These are phyloP conservation scores for Cephonodes hylas DNA, from an alignment of 2,888 invertebrate species.

Conservation along the genomic window DNA sequence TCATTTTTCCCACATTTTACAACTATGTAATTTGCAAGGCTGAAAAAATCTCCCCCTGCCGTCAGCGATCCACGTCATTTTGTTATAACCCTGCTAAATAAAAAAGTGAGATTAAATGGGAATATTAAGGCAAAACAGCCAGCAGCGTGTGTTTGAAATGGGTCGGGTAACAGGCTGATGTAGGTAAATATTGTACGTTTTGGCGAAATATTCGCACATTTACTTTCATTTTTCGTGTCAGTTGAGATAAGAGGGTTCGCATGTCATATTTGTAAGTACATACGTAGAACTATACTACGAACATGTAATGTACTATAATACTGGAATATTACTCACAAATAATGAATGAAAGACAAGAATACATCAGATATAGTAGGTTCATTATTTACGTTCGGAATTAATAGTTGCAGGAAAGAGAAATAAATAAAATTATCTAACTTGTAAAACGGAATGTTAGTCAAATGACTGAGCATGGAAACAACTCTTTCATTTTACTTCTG, in stretches of 20 bases:
- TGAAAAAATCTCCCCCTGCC: neutral
- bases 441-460: too few species aligned
- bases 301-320: too few species aligned
- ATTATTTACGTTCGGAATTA: too few species aligned
- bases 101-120: neutral
- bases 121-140: neutral
- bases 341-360: too few species aligned
- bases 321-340: too few species aligned
- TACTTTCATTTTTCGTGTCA: neutral
- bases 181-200: neutral
- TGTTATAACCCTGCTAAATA: conserved; percentile 2
- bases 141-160: neutral
- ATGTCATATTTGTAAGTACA: neutral
- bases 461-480: too few species aligned
- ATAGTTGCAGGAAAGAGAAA: too few species aligned
- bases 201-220: neutral
- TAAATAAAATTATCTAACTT: too few species aligned
- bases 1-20: neutral
- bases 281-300: neutral
- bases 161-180: neutral
- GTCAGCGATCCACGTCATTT: neutral
- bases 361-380: too few species aligned
- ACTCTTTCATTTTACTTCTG: too few species aligned
- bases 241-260: neutral
- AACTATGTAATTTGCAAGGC: neutral